These are phyloP conservation scores for Pilophorus perplexus DNA, from an alignment of 2,888 invertebrate genomes.

Conservation along the genomic window DNA sequence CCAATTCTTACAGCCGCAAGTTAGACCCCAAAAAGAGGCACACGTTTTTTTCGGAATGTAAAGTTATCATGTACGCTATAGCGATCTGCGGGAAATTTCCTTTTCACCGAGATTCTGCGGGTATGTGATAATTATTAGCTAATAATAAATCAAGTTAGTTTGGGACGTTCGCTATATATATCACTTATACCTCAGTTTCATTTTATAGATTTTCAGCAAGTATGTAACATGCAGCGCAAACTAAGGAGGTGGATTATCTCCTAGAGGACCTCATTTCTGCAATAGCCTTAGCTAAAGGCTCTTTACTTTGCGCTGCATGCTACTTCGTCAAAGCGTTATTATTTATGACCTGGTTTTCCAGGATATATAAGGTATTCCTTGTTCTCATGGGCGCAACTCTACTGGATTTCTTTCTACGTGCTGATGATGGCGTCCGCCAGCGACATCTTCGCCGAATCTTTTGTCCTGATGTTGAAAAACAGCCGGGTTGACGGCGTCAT, in stretches of 20 bases:
- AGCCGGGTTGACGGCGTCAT: not conserved
- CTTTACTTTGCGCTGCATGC: too few relatives aligned
- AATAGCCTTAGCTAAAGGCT: too few relatives aligned
- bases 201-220: too few relatives aligned
- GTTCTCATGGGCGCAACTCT: not conserved
- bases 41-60: not conserved
- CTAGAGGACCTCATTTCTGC: too few relatives aligned
- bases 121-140: too few relatives aligned
- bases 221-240: too few relatives aligned
- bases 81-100: not conserved
- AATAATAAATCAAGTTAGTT: too few relatives aligned
- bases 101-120: not conserved
- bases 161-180: too few relatives aligned
- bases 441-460: not conserved
- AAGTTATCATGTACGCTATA: not conserved
- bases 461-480: not conserved
- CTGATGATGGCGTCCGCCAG: not conserved
- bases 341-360: not conserved
- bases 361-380: conserved; percentile 3
- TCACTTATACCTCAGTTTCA: too few relatives aligned
- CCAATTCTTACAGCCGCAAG: not conserved
- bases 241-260: too few relatives aligned
- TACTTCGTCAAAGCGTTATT: too few relatives aligned
- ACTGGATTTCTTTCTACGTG: not conserved
- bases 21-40: not conserved